A percentile compares a stretch with the other conserved stretches of the same genome.
Evolutionary conservation across 2,888 invertebrate species (phyloP).

Genomic region (Drosophila mettleri): DNA sequence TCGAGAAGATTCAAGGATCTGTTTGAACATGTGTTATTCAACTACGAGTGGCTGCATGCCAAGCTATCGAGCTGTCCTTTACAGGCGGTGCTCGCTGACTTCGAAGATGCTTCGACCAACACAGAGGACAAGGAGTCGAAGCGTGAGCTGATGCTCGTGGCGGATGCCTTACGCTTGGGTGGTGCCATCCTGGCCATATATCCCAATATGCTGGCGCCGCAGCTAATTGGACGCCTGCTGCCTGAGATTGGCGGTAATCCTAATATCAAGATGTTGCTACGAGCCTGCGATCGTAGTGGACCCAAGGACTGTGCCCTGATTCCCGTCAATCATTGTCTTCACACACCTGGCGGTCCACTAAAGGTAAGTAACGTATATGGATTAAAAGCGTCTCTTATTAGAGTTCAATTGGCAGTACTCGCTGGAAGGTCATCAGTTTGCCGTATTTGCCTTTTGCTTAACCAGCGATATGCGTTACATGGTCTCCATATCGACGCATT

Average conservation of each 20-base stretch:
- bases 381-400: not conserved
- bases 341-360: conserved; percentile 99
- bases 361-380: conserved; percentile 87
- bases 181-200: conserved; percentile 96
- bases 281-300: conserved; percentile 96
- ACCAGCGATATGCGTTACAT: conserved; percentile 96
- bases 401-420: conserved; percentile 90
- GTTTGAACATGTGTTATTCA: conserved; percentile 96
- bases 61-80: conserved; percentile 97
- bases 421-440: conserved; percentile 98
- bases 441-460: conserved; percentile 95
- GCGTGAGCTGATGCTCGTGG: conserved; percentile 94
- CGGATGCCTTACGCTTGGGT: conserved; percentile 96
- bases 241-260: conserved; percentile 94
- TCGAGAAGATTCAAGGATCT: conserved; percentile 95
- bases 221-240: conserved; percentile 95
- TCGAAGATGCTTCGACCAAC: conserved; percentile 95
- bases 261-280: conserved; percentile 93
- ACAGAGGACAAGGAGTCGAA: conserved; percentile 92
- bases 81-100: conserved; percentile 97
- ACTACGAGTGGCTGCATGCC: conserved; percentile 98
- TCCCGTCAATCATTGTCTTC: conserved; percentile 97
- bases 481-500: conserved; percentile 97
- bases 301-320: conserved; percentile 95
- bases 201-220: conserved; percentile 98